Base-by-base conservation (phyloP, 2,888 invertebrate genomes). In the Drosophila percnosoma region DNA sequence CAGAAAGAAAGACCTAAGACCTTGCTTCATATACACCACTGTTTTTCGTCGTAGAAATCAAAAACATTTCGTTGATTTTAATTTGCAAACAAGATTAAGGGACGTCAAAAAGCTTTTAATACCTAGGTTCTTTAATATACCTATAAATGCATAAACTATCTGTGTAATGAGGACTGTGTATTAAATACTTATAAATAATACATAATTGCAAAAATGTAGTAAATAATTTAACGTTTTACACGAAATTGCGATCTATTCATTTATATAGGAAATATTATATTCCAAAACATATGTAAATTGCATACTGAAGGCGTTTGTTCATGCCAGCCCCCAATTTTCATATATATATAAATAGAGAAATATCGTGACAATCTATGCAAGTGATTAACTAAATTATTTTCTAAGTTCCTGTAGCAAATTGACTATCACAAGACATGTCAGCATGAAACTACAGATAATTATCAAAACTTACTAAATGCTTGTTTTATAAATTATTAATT, bases 231-330 rank as follows among this genome's bases (percentile, higher is more conserved):
- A 18, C 5, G 18, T 4, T 45, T 48, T 57, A n/a, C 48, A 31
- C n/a, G 29, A 15, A 21, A 10, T 4, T 48, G 31, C 31, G 18
- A 18, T 65, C 13, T 15, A 29, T 15, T 11, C n/a, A 58, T 52
- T 59, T 67, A 68, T 34, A 34, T 10, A n/a, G 29, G 21, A 51
- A 51, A 40, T 34, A 18, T n/a, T 54, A 55, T 40, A 27, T 49
- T n/a, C 38, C 38, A 27, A 13, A 24, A 45, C 52, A 65, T 52
- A 66, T 66, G 58, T 27, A 27, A 68, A 66, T 68, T 57, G 57
- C 66, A 42, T 10, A 8, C 36, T 52, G 36, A 53, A 18, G 45
- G 48, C 18, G 27, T 21, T 18, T 38, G 11, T n/a, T 49, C 34
- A 34, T 36, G 7, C 21, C 36, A 53, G 4, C 15, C 27, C 11